These are phyloP conservation scores for Spodoptera picta DNA, from an alignment of 2,888 invertebrate genomes.

Conservation along the genomic window DNA sequence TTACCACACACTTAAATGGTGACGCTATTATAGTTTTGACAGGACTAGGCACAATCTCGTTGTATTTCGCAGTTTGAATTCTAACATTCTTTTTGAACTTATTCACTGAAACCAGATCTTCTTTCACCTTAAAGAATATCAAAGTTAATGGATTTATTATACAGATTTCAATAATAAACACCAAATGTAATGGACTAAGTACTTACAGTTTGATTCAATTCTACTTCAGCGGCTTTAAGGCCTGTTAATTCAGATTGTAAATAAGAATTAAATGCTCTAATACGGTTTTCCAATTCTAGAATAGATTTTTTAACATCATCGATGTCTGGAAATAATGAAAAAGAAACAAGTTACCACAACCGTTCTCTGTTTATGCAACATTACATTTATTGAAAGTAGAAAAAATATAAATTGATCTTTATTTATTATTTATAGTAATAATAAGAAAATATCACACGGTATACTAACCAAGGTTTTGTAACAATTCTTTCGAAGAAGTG, in stretches of 20 bases:
- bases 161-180: too few species aligned
- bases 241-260: constrained; percentile 64
- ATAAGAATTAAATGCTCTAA: constrained; percentile 67
- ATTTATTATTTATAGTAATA: background rate
- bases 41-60: constrained; percentile 77
- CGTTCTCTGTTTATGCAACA: too few species aligned
- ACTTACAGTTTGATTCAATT: constrained; percentile 65
- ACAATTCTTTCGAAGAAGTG: constrained; percentile 62
- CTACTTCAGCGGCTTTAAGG: constrained; percentile 62
- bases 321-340: constrained; percentile 69
- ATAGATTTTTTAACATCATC: constrained; percentile 75
- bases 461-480: constrained; percentile 68
- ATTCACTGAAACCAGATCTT: constrained; percentile 37
- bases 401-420: too few species aligned
- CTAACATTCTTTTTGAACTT: constrained; percentile 54
- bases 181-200: background rate
- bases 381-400: too few species aligned
- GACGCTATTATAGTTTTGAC: constrained; percentile 76
- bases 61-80: constrained; percentile 63
- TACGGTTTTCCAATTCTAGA: constrained; percentile 71
- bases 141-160: too few species aligned
- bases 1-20: constrained; percentile 76
- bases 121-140: constrained; percentile 52
- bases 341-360: background rate
- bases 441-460: background rate